These are phyloP conservation scores for Cervus canadensis DNA, from an alignment of 2,113 vertebrate species.

Conservation along the genomic window DNA sequence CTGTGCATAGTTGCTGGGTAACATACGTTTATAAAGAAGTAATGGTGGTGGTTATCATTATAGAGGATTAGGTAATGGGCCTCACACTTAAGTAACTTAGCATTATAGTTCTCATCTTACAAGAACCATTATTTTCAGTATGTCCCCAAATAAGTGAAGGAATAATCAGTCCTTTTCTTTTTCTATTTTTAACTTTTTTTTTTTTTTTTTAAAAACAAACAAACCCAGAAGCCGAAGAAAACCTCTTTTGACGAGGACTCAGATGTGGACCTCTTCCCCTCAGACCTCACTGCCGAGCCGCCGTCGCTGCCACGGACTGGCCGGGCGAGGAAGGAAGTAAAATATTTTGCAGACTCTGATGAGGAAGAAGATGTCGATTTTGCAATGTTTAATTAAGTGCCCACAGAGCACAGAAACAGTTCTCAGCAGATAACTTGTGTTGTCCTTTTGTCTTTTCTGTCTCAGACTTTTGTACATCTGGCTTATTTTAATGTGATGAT, in stretches of 20 bases:
- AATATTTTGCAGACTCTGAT: slow-evolving; percentile 94
- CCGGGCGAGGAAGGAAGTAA: slow-evolving; percentile 94
- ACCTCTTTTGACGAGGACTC: slow-evolving; percentile 86
- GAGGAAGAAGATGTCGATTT: slow-evolving; percentile 87
- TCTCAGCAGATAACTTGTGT: slow-evolving; percentile 83
- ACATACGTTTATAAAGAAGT: not conserved
- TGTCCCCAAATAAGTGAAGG: not conserved
- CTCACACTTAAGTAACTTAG: not conserved
- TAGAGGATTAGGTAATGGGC: not conserved
- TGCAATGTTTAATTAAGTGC: slow-evolving; percentile 94
- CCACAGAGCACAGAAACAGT: slow-evolving; percentile 82
- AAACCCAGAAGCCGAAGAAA: slow-evolving; percentile 90
- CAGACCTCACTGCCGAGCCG: slow-evolving; percentile 80
- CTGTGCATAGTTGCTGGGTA: not conserved
- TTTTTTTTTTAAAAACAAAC: not conserved
- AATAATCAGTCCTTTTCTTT: not conserved
- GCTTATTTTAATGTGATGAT: slow-evolving; percentile 93
- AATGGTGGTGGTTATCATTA: not conserved
- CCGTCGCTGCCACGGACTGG: slow-evolving; percentile 86
- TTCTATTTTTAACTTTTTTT: not conserved
- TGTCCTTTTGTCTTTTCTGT: slow-evolving; percentile 87
- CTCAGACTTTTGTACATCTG: slow-evolving; percentile 99
- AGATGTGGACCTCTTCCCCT: slow-evolving; percentile 86
- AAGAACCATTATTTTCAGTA: not conserved
- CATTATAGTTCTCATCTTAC: not conserved